phyloP scores from a whole-genome alignment of 2,888 invertebrate species.

The Cheilosia soror region DNA sequence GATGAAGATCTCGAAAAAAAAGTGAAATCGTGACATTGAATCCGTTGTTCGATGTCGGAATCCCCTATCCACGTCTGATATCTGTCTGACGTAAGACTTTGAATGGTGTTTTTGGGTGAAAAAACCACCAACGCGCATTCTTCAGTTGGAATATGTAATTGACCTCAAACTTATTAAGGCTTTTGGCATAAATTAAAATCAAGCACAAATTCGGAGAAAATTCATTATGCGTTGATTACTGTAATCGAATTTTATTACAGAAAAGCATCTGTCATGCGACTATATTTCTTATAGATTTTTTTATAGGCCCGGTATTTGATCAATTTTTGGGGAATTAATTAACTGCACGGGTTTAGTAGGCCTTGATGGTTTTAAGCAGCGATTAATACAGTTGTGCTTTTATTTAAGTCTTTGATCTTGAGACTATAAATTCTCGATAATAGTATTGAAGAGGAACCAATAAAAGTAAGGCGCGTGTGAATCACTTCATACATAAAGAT shows the following conservation, averaged over 20 bases:
- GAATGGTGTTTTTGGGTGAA: not conserved
- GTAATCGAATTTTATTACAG: conserved; percentile 10
- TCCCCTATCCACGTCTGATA: not conserved
- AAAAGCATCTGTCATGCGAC: not conserved
- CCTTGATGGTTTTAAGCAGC: not conserved
- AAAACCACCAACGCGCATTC: not conserved
- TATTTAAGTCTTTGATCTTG: too few species aligned
- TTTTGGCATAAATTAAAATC: not conserved
- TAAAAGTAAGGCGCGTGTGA: too few species aligned
- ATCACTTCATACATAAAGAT: too few species aligned
- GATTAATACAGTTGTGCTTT: too few species aligned
- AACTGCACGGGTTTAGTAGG: not conserved
- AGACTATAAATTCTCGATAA: too few species aligned
- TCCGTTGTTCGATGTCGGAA: conserved; percentile 30
- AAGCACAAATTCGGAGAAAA: not conserved
- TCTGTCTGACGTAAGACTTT: not conserved
- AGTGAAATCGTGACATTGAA: conserved; percentile 46
- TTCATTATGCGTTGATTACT: not conserved
- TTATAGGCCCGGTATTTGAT: not conserved
- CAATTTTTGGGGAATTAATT: not conserved
- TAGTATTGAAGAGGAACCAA: too few species aligned
- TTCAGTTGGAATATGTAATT: not conserved
- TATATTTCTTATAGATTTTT: not conserved
- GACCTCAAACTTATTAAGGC: not conserved
- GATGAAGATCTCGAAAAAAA: conserved; percentile 8